Evolutionary conservation across 2,113 vertebrate species (phyloP).

Genomic region (Brienomyrus longianalis): DNA sequence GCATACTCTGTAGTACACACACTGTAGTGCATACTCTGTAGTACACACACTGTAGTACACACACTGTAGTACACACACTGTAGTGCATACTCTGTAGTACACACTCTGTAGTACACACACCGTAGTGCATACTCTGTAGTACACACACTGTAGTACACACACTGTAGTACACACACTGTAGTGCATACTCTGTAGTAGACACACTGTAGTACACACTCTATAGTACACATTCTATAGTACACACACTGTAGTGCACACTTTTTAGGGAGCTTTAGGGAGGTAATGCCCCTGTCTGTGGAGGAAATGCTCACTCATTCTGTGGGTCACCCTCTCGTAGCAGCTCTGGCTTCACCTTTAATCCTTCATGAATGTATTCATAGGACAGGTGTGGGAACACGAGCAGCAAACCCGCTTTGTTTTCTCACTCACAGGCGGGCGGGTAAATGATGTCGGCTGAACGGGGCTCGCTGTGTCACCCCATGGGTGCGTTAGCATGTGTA

Average conservation of each 20-base stretch:
- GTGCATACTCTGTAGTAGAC: neutral
- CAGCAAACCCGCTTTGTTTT: neutral
- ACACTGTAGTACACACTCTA: too few relatives aligned
- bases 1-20: neutral
- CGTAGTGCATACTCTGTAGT: neutral
- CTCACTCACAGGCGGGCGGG: neutral
- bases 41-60: neutral
- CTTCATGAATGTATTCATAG: constrained; percentile 4
- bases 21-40: neutral
- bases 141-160: neutral
- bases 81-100: neutral
- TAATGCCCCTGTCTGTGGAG: too few relatives aligned
- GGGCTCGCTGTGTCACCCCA: neutral
- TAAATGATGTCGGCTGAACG: neutral
- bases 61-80: neutral
- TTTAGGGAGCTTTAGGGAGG: neutral
- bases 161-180: neutral
- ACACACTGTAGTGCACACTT: neutral
- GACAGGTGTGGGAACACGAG: neutral
- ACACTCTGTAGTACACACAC: too few relatives aligned
- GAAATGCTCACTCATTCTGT: neutral
- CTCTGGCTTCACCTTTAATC: neutral
- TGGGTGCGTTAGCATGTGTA: neutral
- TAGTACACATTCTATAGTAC: neutral
- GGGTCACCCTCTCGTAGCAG: neutral